Conservation (phyloP, 2,797 vertebrate species). For the Synaphobranchus kaupii region DNA sequence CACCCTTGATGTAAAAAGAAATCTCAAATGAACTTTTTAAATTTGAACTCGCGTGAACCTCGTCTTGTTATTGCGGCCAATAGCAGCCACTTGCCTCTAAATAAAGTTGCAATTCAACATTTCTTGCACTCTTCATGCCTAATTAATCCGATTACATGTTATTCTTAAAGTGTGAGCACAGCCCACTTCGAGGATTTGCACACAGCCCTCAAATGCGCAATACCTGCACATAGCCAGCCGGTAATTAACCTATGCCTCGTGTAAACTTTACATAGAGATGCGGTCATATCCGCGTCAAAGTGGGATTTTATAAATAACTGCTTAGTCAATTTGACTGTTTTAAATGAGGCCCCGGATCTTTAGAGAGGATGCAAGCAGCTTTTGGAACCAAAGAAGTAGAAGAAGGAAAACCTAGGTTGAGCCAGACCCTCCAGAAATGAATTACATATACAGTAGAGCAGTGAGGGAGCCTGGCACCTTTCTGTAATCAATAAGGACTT, state of each 20-base stretch:
- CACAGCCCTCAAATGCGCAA: too few relatives aligned
- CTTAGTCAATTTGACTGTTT: background rate
- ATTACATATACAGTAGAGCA: background rate
- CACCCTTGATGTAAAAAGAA: background rate
- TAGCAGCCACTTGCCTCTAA: too few relatives aligned
- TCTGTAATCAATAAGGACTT: constrained; percentile 11
- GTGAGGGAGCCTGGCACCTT: background rate
- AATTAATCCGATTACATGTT: background rate
- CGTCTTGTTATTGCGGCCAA: background rate
- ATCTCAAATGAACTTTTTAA: background rate
- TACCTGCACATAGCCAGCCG: background rate
- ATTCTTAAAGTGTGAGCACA: background rate
- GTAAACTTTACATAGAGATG: background rate
- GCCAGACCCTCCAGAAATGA: background rate
- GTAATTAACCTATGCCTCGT: background rate
- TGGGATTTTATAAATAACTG: background rate
- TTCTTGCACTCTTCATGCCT: too few relatives aligned
- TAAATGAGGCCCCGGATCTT: background rate
- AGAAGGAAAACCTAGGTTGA: background rate
- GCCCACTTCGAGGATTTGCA: background rate
- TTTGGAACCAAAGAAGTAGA: background rate
- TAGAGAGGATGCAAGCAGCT: background rate
- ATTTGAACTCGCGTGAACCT: too few relatives aligned
- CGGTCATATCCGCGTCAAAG: too few relatives aligned
- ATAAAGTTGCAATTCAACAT: too few relatives aligned